Percentiles rank a stretch among this genome's conserved stretches.
Evolutionary conservation across 1,140 invertebrate genomes (phyloP).

Genomic region (Zaprionus kolodkinae): DNA sequence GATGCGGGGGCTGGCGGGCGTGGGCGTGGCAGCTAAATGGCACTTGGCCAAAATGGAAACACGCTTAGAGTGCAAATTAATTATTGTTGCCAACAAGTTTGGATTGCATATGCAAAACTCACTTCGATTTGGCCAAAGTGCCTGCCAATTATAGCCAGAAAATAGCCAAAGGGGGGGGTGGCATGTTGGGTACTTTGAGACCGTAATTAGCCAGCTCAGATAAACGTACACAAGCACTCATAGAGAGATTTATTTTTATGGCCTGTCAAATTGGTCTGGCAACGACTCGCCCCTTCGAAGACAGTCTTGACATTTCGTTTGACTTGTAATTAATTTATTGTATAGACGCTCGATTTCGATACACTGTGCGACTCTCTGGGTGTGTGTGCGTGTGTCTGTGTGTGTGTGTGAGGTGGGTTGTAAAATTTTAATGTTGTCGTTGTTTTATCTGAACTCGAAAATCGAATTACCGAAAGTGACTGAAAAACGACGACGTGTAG

Average conservation of each 20-base stretch:
- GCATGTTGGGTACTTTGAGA: constrained; percentile 43
- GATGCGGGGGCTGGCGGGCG: neutral
- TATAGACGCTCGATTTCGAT: constrained; percentile 40
- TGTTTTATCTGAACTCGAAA: constrained; percentile 72
- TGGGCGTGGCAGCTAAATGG: constrained; percentile 4
- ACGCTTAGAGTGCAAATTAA: constrained; percentile 31
- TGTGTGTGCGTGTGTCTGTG: neutral
- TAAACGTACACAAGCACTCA: constrained; percentile 8
- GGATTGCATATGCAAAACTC: neutral
- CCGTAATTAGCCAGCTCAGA: constrained; percentile 62
- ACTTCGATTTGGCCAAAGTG: constrained; percentile 2
- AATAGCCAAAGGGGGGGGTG: constrained; percentile 20
- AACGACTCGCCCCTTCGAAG: constrained; percentile 19
- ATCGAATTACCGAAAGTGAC: constrained; percentile 81
- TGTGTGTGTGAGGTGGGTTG: constrained; percentile 48
- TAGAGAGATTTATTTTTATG: constrained; percentile 23
- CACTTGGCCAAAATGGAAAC: constrained; percentile 14
- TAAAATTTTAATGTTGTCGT: constrained; percentile 81
- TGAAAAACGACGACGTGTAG: constrained; percentile 41
- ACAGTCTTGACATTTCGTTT: constrained; percentile 56
- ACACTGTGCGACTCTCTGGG: neutral
- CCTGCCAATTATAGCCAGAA: constrained; percentile 31
- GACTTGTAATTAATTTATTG: constrained; percentile 78
- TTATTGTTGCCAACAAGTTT: constrained; percentile 6
- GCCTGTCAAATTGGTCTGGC: constrained; percentile 34